Base-by-base conservation (phyloP, 2,797 vertebrate genomes). In the Gephyroberyx darwinii region DNA sequence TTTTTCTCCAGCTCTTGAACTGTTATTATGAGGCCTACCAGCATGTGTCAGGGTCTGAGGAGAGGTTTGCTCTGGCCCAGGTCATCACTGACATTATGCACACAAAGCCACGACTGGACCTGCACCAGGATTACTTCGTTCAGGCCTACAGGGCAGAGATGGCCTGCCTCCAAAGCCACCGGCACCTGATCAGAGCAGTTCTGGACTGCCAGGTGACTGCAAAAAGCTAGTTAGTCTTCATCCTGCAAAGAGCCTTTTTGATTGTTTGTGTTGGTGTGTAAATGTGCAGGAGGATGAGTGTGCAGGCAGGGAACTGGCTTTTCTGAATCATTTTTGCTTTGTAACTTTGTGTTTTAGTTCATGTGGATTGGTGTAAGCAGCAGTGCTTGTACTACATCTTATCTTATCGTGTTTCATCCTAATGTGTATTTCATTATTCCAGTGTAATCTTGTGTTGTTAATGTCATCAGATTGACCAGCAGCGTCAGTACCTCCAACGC, bases 1-100 rank as follows among this genome's bases (percentile, higher is more conserved):
- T 26, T 60, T 35, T 4, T 65, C 37, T 55, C 13, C 83, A 95
- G 94, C 90, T 95, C 71, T 77, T 96, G 14, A 90, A 93, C 80
- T 85, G 90, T 85, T 95, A 93, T 73, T 93, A 88, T 39, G 93
- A 95, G 88, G 92, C 89, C 59, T 94, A 94, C 77, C 92, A 95
- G 72, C 94, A 95, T 33, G 64, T 88, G 26, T 45, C 90, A 43
- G 91, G 95, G 63, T 39, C 84, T 5, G 93, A 95, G 61, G 90
- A 95, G 87, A 90, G 88, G 77, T 90, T 92, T 60, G 9, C 88
- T 4, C 78, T 95, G 86, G 93, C 91, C 8, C 90, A 91, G 65
- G 91, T 81, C 0, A 90, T 95, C 68, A 93, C 51, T 48, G 90
- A 94, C 69, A 70, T 93, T 71, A 91, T 91, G 84, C 82, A 92